Evolutionary conservation across 2,113 vertebrate species (phyloP), one percentile per base, ranked within the genome.

Genomic region (Cochlearius cochlearius): DNA sequence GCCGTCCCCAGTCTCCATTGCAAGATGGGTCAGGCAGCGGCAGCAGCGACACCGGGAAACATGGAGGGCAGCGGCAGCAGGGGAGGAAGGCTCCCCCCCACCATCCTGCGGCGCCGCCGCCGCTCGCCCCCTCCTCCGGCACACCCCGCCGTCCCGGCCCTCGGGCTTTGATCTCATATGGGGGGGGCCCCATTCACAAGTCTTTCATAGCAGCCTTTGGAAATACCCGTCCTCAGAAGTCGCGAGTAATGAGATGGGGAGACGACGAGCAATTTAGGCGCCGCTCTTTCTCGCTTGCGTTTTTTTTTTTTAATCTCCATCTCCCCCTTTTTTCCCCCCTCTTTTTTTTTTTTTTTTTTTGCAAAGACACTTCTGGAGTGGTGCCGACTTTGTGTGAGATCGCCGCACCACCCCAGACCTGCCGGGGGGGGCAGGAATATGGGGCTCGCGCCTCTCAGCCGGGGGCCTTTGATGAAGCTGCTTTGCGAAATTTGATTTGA

Each of bases 161-260:
- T 87, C 1, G 11, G 82, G 96, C 98, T 99, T 99, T 99, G 98
- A 99, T 99, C 98, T 98, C 97, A 93, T 91, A 94, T 82, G 8
- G 86, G 98, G 98, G 97, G 96, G 98, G 92, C 97, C 97, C 97
- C 97, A 97, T 98, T 98, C 98, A 98, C 98, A 67, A 98, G 97
- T 97, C 97, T 97, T 97, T 97, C 97, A 98, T 97, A 90, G 96
- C 97, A 92, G 97, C 98, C 97, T 97, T 98, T 98, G 98, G 98
- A 98, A 96, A 97, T 96, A 98, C 96, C 97, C 95, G 97, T 98
- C 97, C 96, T 98, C 98, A 98, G 98, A 99, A 98, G 98, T 98
- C 98, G 96, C 97, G 80, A 97, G 96, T 98, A 99, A 99, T 98
- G 98, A 98, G 98, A 99, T 98, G 98, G 98, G 97, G 97, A 96